Conservation (phyloP, 2,797 vertebrate species). For the Tapirus indicus region DNA sequence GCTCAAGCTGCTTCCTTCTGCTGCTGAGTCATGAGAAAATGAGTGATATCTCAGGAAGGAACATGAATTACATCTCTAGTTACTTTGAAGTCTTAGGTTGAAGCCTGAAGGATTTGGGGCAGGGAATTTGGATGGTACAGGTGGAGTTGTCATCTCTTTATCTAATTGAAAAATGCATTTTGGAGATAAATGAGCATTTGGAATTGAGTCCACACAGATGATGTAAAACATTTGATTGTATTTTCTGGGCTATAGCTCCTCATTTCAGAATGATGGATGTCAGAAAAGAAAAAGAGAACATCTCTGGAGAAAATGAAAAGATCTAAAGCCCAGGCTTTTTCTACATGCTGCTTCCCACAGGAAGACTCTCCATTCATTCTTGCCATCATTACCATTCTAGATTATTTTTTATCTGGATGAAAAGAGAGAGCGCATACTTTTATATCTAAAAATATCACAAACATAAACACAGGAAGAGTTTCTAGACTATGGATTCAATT, state of each 20-base stretch:
- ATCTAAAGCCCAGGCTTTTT: background rate
- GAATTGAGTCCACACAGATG: background rate
- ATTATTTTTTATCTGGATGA: background rate
- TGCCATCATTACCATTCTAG: background rate
- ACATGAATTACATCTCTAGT: background rate
- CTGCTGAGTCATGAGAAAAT: conserved; percentile 53
- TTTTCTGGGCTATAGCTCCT: background rate
- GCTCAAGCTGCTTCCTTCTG: background rate
- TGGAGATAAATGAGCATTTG: background rate
- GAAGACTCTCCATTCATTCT: background rate
- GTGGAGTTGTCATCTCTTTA: background rate
- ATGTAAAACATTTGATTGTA: background rate
- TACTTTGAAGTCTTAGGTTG: conserved; percentile 20
- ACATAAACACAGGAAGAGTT: background rate
- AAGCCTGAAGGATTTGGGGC: background rate
- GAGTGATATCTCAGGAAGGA: background rate
- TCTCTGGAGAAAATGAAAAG: background rate
- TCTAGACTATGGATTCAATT: background rate
- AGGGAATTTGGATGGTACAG: background rate
- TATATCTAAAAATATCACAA: conserved; percentile 1
- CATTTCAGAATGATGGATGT: background rate
- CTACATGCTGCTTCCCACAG: background rate
- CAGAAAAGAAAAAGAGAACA: background rate
- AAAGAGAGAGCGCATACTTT: background rate
- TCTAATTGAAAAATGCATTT: background rate